These are phyloP conservation scores for Eilema sororculum DNA, from an alignment of 2,888 invertebrate genomes.

Conservation along the genomic window DNA sequence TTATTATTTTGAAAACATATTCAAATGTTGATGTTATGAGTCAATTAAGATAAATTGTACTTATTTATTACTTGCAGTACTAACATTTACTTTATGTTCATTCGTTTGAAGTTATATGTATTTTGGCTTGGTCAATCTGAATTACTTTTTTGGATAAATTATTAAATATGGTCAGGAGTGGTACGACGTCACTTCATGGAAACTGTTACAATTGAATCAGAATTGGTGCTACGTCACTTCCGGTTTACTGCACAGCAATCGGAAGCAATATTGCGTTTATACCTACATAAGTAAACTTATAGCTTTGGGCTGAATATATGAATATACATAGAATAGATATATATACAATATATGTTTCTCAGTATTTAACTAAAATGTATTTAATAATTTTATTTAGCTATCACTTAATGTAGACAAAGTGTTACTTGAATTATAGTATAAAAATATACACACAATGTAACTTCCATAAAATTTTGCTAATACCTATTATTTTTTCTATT, in stretches of 20 bases:
- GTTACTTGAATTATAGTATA: too few relatives aligned
- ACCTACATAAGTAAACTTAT: too few relatives aligned
- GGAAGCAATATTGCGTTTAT: too few relatives aligned
- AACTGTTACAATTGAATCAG: background rate
- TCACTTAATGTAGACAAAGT: too few relatives aligned
- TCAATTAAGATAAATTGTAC: slow-evolving; percentile 1
- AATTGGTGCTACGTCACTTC: background rate
- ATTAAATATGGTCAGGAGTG: background rate
- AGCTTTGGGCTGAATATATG: too few relatives aligned
- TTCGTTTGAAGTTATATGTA: background rate
- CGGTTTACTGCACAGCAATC: background rate
- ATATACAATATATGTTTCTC: too few relatives aligned
- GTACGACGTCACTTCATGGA: background rate
- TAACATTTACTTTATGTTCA: background rate
- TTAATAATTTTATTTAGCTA: too few relatives aligned
- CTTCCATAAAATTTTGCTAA: too few relatives aligned
- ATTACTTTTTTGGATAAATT: background rate
- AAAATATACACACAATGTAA: too few relatives aligned
- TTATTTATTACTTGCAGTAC: background rate
- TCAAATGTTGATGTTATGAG: background rate
- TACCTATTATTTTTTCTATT: background rate
- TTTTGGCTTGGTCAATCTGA: background rate
- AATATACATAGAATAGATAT: too few relatives aligned
- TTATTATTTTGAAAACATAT: background rate
- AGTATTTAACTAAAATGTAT: too few relatives aligned